Evolutionary conservation across 2,888 invertebrate species (phyloP).

Genomic region (Schrankia costaestrigalis): DNA sequence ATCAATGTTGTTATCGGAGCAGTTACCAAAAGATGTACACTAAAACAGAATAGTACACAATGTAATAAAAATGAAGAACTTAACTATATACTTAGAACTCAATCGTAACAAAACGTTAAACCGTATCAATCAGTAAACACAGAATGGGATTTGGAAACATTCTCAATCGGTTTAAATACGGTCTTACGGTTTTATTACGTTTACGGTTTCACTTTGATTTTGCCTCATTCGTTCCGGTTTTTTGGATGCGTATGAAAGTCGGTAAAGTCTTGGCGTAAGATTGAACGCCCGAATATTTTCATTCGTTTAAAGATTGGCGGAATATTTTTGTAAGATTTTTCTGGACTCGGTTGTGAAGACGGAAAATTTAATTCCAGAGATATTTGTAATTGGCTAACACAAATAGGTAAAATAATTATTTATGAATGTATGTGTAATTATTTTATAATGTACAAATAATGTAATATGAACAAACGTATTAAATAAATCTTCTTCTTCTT

Average conservation of each 20-base stretch:
- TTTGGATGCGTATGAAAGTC: neutral
- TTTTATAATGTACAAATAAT: too few relatives aligned
- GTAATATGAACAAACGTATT: too few relatives aligned
- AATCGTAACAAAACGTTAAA: slow-evolving; percentile 9
- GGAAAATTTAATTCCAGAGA: too few relatives aligned
- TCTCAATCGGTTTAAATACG: slow-evolving; percentile 9
- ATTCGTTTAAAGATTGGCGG: too few relatives aligned
- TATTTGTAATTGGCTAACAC: too few relatives aligned
- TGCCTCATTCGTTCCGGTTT: slow-evolving; percentile 4
- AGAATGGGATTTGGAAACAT: slow-evolving; percentile 9
- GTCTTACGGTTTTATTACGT: slow-evolving; percentile 7
- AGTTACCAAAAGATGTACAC: too few relatives aligned
- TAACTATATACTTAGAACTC: slow-evolving; percentile 10
- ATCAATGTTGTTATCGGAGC: too few relatives aligned
- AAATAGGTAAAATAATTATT: too few relatives aligned
- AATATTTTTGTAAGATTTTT: too few relatives aligned
- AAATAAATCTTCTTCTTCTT: too few relatives aligned
- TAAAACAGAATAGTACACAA: neutral
- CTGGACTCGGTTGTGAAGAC: too few relatives aligned
- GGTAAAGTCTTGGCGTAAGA: neutral
- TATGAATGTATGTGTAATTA: too few relatives aligned
- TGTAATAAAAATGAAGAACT: neutral
- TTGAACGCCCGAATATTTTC: neutral
- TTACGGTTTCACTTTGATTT: slow-evolving; percentile 4
- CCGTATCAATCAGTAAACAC: slow-evolving; percentile 12